Evolutionary conservation across 1,140 invertebrate genomes (phyloP), one percentile per base, ranked within the genome.

Genomic region (Conopomorpha cramerella): DNA sequence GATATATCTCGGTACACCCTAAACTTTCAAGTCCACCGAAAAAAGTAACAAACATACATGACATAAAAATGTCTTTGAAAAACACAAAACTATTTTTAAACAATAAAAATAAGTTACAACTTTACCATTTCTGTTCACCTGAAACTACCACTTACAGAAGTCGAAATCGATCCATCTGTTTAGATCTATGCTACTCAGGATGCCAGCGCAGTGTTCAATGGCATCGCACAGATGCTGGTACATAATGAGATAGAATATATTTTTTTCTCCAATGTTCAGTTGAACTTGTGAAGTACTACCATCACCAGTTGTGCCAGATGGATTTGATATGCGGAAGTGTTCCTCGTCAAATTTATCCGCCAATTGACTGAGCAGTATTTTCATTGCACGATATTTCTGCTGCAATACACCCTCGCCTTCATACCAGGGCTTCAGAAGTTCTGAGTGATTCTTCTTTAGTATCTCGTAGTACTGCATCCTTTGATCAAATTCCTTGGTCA

Each of bases 111-210:
- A 16, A 16, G 30, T 31, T 16, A 16, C n/a, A 8, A 15, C n/a
- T 16, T 8, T 16, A 31, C 10, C 8, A 16, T 30, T 30, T 10
- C 17, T 31, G 15, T 8, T n/a, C 15, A 19, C 54, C 63, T 36
- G 26, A 36, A 37, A 16, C 10, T 38, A 44, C 16, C 13, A 17
- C 2, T 35, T 49, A 41, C 63, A 67, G 43, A 74, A 70, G 46
- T 74, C 66, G 43, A 71, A 70, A 11, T 58, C 43, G 18, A 74
- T 62, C 70, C 60, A 67, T 49, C 56, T 51, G 36, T 67, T 61
- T 2, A 58, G 50, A 43, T 74, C 66, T 26, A 74, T 44, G 35
- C 66, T 67, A 18, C 61, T 63, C 2, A 74, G 30, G 3, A 64
- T 34, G 16, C 70, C 70, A 25, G 56, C 63, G 34, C 51, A 54